Evolutionary conservation across 2,888 invertebrate genomes (phyloP).

Genomic region (Lordiphosa fenestrarum): DNA sequence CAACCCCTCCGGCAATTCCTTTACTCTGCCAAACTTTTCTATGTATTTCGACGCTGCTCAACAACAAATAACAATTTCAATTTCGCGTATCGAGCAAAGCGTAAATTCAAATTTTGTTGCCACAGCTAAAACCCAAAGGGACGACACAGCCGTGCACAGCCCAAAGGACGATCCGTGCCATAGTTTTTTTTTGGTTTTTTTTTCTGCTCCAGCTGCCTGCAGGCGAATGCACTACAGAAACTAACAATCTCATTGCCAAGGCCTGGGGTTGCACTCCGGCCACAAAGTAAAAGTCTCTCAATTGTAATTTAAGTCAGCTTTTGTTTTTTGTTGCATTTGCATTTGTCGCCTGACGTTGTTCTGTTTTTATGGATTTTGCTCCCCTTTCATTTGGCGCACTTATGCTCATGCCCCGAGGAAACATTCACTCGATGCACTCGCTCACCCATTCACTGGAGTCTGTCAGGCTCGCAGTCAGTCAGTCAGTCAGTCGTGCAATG

Average conservation of each 20-base stretch:
- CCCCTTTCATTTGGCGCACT: conserved; percentile 8
- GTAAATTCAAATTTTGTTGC: conserved; percentile 64
- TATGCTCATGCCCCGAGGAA: too few relatives aligned
- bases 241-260: conserved; percentile 63
- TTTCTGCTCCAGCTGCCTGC: conserved; percentile 17
- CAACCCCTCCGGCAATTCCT: conserved; percentile 27
- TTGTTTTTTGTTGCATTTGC: conserved; percentile 30
- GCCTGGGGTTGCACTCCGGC: conserved; percentile 33
- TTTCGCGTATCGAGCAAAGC: conserved; percentile 60
- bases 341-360: conserved; percentile 33
- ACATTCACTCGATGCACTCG: conserved; percentile 1
- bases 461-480: conserved; percentile 18
- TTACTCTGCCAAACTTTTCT: conserved; percentile 25
- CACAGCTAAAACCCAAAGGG: conserved; percentile 9
- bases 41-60: conserved; percentile 16
- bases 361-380: conserved; percentile 29
- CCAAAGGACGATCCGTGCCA: conserved; percentile 37
- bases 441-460: conserved; percentile 18
- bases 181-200: not conserved
- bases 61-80: conserved; percentile 71
- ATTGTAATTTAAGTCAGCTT: not conserved
- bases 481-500: conserved; percentile 47
- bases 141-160: conserved; percentile 9
- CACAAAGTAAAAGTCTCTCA: conserved; percentile 57
- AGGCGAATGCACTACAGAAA: conserved; percentile 63